These are phyloP conservation scores for Corythornis vintsioides DNA, from an alignment of 2,113 vertebrate genomes.

Conservation along the genomic window DNA sequence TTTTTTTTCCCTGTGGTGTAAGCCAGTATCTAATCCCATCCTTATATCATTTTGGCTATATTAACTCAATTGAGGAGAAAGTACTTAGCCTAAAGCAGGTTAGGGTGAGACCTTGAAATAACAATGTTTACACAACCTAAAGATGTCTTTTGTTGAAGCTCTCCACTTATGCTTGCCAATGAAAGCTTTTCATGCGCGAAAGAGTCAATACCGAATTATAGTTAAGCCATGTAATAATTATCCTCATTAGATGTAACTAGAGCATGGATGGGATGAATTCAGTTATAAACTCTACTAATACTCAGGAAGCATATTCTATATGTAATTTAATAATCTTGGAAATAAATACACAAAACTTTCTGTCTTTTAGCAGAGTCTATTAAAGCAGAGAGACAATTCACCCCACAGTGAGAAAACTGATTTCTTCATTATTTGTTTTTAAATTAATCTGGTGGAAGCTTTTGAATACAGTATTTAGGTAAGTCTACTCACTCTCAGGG, in stretches of 20 bases:
- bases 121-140: conserved; percentile 69
- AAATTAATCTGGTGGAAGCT: not conserved
- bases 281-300: conserved; percentile 82
- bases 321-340: conserved; percentile 94
- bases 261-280: conserved; percentile 80
- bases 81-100: conserved; percentile 61
- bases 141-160: conserved; percentile 77
- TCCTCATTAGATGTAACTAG: conserved; percentile 91
- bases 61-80: conserved; percentile 70
- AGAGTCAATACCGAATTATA: conserved; percentile 89
- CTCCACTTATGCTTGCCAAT: conserved; percentile 73
- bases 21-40: conserved; percentile 85
- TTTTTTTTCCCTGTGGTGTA: conserved; percentile 81
- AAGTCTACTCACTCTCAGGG: not conserved
- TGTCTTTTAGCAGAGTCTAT: conserved; percentile 64
- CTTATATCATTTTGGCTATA: conserved; percentile 74
- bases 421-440: conserved; percentile 12
- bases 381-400: conserved; percentile 59
- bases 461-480: not conserved
- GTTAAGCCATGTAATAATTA: conserved; percentile 92
- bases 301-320: conserved; percentile 82
- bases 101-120: conserved; percentile 51
- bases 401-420: conserved; percentile 2
- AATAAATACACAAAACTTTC: conserved; percentile 83
- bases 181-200: conserved; percentile 76